Base-by-base conservation (phyloP, 2,113 vertebrate genomes). In the Osmerus eperlanus region DNA sequence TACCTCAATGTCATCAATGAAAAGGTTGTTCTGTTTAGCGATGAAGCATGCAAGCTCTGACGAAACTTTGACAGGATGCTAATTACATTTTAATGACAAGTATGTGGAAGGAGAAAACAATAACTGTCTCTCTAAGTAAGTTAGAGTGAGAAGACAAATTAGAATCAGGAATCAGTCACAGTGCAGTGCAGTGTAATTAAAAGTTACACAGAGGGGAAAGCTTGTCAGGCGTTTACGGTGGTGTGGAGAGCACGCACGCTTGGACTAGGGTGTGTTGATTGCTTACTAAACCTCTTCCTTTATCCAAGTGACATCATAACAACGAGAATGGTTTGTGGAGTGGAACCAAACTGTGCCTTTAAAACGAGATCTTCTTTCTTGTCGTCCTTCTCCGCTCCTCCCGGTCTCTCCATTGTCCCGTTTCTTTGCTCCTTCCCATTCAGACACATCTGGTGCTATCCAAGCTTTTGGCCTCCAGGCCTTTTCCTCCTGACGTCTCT, bases 151-250 rank as follows among this genome's bases (percentile, higher is more conserved):
- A 73, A 47, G 47, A 75, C 59, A 64, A 71, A 79, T 68, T 51
- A 72, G 47, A 73, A 59, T 16, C 16, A 41, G 67, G 71, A 80
- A 71, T 76, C 18, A 65, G 64, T 79, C 67, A 72, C 69, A 64
- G 41, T 67, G 74, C 80, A 52, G 11, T 21, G 54, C 9, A 3
- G 32, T 64, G 29, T 18, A 77, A 76, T 23, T 23, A 23, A 23
- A 74, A 67, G 65, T 79, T 67, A 32, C 67, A 65, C 61, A 1
- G 1, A n/a, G 54, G 72, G 12, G 56, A 11, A 67, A 56, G 6
- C 65, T 78, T 74, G 68, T 73, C 67, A 68, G 74, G 9, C 58
- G 54, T 67, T 81, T 41, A 67, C n/a, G 23, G 23, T 1, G 23
- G 23, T 23, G 23, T 54, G 19, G 61, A 21, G 72, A 65, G 11